phyloP scores from a whole-genome alignment of 1,140 invertebrate species.

The Heliothis virescens region DNA sequence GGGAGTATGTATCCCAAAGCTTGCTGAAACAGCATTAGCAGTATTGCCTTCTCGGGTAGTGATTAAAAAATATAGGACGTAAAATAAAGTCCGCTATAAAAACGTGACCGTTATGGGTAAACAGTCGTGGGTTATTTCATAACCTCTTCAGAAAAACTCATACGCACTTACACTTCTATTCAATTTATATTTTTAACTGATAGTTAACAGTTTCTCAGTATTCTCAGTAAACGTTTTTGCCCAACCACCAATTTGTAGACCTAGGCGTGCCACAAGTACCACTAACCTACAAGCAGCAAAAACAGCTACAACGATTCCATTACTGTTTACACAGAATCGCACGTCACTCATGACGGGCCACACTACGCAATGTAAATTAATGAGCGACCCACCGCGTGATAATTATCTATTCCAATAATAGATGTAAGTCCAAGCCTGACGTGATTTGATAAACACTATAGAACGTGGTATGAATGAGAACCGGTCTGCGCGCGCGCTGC shows the following conservation, averaged over 20 bases:
- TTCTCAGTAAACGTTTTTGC: constrained; percentile 11
- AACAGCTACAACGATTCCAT: neutral
- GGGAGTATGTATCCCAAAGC: too few relatives aligned
- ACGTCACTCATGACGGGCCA: neutral
- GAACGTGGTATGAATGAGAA: constrained; percentile 29
- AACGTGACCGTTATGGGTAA: neutral
- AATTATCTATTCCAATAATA: constrained; percentile 34
- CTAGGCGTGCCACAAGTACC: constrained; percentile 12
- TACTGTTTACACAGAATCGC: neutral
- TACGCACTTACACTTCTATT: too few relatives aligned
- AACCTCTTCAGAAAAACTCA: too few relatives aligned
- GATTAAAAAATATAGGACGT: neutral
- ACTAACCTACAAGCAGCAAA: neutral
- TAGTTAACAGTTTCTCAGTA: neutral
- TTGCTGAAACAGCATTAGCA: too few relatives aligned
- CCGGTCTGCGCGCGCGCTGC: constrained; percentile 34
- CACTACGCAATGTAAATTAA: constrained; percentile 8
- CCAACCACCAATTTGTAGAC: neutral
- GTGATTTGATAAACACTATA: constrained; percentile 24
- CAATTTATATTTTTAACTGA: neutral
- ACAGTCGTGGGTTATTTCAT: too few relatives aligned
- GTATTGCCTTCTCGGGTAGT: too few relatives aligned
- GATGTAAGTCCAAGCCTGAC: neutral
- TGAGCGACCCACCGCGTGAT: constrained; percentile 10
- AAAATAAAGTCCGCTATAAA: neutral